Conservation (phyloP, 2,113 vertebrate genomes). For the Myotis lucifugus region DNA sequence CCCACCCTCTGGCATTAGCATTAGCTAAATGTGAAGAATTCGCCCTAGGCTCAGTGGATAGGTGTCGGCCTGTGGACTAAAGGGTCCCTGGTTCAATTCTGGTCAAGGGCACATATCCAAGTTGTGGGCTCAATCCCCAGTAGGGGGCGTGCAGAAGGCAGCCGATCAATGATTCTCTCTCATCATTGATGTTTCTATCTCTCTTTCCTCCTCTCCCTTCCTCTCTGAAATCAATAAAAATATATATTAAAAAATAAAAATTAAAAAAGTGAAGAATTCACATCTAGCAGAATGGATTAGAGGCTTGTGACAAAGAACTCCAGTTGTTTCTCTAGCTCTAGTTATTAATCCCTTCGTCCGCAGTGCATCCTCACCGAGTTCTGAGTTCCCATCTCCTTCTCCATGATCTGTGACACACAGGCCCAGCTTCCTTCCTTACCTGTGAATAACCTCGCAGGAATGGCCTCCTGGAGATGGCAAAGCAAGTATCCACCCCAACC, state of each 20-base stretch:
- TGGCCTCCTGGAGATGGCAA: neutral
- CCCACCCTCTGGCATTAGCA: neutral
- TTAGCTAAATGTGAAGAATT: neutral
- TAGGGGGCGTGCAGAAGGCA: no score
- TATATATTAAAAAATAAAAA: no score
- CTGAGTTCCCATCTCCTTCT: neutral
- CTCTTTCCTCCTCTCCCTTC: no score
- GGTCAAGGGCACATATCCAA: no score
- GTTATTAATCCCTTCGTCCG: neutral
- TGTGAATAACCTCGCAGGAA: neutral
- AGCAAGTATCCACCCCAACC: neutral
- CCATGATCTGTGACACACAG: neutral
- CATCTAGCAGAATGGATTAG: neutral
- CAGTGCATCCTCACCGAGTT: neutral
- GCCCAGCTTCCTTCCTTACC: neutral
- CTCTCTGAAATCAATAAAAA: no score
- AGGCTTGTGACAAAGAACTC: neutral
- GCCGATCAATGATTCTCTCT: no score
- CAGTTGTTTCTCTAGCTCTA: neutral
- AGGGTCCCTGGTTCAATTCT: no score
- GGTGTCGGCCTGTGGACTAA: no score
- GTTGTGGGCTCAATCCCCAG: no score
- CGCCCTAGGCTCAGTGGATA: no score
- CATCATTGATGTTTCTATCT: no score
- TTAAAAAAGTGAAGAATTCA: no score